Base-by-base conservation (phyloP, 2,113 vertebrate species). In the Triplophysa tibetana region DNA sequence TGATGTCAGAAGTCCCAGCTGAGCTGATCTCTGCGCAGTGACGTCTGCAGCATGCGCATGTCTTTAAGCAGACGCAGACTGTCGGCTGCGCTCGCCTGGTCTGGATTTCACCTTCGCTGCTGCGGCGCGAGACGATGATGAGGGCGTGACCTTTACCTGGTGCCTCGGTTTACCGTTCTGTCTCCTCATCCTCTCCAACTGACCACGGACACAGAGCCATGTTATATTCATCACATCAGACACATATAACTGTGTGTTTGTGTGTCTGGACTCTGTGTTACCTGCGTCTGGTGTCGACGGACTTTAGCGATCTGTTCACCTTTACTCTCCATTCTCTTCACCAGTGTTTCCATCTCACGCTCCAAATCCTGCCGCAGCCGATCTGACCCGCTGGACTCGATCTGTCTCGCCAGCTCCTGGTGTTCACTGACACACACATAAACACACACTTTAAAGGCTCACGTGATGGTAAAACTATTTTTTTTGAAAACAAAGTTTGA, bases 291-390 rank as follows among this genome's bases (percentile, higher is more conserved):
- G 78, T 98, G 95, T 74, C 90, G 95, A 74, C 88, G 91, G 21
- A 98, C 93, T 88, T 96, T 96, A 79, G 89, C 93, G 81, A 99
- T 98, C 82, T 99, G 98, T 23, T 95, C 95, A 82, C 95, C 96
- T 86, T 98, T 99, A 56, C 93, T 93, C 89, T 98, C 96, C 96
- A 99, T 98, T 86, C 88, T 97, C 85, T 89, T 90, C 75, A 98
- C 92, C 61, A 98, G 79, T 1, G 70, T 84, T 80, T 97, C 96
- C 64, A 96, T 91, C 33, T 97, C 95, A 24, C 81, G 88, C 81
- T 95, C 93, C 65, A 85, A 54, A 76, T 80, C 68, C 74, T 81
- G 77, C 23, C 72, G 58, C 75, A 73, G 60, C 79, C 84, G 88
- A 87, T 90, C 67, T 61, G 80, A 92, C 80, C 89, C 85, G 87